These are phyloP conservation scores for Pedionomus torquatus DNA, from an alignment of 2,113 vertebrate species.

Conservation along the genomic window DNA sequence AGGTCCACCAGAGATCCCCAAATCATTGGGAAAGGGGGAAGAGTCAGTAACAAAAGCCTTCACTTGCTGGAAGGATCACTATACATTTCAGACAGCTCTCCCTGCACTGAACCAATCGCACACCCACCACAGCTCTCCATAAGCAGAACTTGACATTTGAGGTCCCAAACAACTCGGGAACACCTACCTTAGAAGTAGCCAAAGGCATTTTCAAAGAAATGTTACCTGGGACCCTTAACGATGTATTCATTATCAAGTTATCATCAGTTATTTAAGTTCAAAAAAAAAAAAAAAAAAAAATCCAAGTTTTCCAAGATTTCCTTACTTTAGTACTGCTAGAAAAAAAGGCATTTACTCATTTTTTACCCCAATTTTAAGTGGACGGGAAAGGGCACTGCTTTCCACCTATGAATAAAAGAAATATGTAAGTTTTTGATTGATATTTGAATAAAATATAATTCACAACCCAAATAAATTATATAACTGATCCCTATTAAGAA, in stretches of 20 bases:
- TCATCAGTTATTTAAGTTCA: not conserved
- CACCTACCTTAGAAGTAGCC: not conserved
- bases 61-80: not conserved
- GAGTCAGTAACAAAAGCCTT: not conserved
- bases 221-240: not conserved
- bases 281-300: too few species aligned
- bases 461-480: not conserved
- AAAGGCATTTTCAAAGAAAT: not conserved
- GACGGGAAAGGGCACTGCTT: not conserved
- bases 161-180: not conserved
- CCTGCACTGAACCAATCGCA: not conserved
- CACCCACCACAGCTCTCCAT: not conserved
- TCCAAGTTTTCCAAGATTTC: not conserved
- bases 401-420: not conserved
- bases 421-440: not conserved
- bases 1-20: not conserved
- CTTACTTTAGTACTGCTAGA: not conserved
- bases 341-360: not conserved
- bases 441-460: not conserved
- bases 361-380: not conserved
- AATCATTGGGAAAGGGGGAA: not conserved
- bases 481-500: not conserved
- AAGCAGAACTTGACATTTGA: not conserved
- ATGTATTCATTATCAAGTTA: not conserved
- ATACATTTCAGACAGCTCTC: not conserved